These are phyloP conservation scores for Vimba vimba DNA, from an alignment of 2,113 vertebrate genomes.

Conservation along the genomic window DNA sequence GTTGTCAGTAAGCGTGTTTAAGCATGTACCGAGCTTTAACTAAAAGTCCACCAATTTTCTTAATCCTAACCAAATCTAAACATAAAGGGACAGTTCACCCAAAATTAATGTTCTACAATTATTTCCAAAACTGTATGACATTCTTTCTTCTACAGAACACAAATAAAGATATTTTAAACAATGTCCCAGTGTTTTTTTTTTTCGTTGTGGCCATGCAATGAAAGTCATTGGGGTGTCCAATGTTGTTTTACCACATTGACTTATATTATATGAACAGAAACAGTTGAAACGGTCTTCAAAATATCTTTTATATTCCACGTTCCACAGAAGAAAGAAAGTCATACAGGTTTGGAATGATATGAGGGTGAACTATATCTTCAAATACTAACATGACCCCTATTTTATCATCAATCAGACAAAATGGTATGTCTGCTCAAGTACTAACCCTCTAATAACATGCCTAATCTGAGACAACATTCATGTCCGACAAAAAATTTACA, in stretches of 20 bases:
- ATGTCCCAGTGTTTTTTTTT: neutral
- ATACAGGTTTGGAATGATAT: too few species aligned
- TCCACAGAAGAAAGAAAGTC: neutral
- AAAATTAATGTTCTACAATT: neutral
- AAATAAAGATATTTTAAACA: neutral
- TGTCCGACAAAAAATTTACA: neutral
- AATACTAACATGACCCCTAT: neutral
- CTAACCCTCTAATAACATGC: neutral
- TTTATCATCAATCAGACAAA: neutral
- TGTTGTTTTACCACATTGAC: neutral
- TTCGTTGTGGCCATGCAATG: neutral
- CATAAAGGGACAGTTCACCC: slow-evolving; percentile 1
- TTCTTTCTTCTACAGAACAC: neutral
- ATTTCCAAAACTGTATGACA: neutral
- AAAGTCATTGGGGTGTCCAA: neutral
- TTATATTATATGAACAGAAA: neutral
- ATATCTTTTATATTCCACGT: neutral
- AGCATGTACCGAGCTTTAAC: slow-evolving; percentile 1
- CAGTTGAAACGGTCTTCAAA: neutral
- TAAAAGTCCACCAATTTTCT: neutral
- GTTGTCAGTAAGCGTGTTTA: slow-evolving; percentile 5
- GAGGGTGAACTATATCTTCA: neutral
- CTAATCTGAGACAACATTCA: neutral
- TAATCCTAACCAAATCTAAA: slow-evolving; percentile 15
- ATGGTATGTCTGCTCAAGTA: neutral